Evolutionary conservation across 2,113 vertebrate genomes (phyloP).

Genomic region (Rhinopomastus cyanomelas): DNA sequence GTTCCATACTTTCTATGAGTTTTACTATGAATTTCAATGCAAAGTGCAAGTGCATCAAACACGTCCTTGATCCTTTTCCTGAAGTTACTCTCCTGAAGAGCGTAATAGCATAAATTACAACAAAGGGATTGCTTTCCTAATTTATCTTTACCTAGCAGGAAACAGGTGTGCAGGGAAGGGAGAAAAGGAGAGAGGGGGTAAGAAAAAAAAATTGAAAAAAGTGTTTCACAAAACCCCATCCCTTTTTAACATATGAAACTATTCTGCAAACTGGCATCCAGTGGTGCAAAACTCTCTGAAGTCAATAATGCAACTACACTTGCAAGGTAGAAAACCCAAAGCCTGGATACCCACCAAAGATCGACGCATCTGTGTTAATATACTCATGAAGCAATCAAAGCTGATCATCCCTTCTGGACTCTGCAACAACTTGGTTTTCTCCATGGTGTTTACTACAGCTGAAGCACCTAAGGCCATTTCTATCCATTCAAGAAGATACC

Average conservation of each 20-base stretch:
- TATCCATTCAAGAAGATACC: conserved; percentile 92
- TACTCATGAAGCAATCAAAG: conserved; percentile 96
- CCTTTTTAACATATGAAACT: background rate
- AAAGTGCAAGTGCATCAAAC: background rate
- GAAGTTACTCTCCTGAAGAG: background rate
- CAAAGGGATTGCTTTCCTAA: background rate
- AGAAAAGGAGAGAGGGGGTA: background rate
- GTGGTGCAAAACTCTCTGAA: background rate
- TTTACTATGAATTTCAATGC: background rate
- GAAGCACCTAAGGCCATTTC: conserved; percentile 95
- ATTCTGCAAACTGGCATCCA: background rate
- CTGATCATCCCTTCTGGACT: conserved; percentile 92
- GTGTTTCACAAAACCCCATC: accelerated
- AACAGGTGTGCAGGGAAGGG: background rate
- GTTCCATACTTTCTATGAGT: background rate
- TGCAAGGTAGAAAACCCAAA: background rate
- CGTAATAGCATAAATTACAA: background rate
- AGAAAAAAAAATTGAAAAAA: background rate
- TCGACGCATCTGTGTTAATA: conserved; percentile 96
- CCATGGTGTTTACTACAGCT: conserved; percentile 87
- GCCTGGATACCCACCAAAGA: conserved; percentile 84
- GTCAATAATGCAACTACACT: background rate
- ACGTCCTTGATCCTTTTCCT: background rate
- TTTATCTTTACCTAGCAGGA: background rate
- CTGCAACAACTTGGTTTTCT: conserved; percentile 79